phyloP scores from a whole-genome alignment of 2,797 vertebrate species.

The Phoebastria nigripes region DNA sequence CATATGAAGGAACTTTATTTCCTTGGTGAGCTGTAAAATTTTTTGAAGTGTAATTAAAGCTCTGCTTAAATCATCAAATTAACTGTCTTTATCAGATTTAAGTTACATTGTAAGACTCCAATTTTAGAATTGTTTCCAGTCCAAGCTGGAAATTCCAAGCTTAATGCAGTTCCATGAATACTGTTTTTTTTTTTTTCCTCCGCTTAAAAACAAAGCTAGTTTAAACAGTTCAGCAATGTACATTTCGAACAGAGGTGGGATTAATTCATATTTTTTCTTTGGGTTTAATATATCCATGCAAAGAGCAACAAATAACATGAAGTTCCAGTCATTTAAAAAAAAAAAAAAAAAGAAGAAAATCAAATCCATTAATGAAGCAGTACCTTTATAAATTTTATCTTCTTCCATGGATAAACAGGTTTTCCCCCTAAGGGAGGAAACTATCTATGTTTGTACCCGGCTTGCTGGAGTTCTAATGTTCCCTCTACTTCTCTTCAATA shows the following conservation, averaged over 20 bases:
- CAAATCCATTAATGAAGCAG: not conserved
- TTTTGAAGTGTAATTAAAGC: not conserved
- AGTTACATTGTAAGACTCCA: not conserved
- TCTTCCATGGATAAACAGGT: not conserved
- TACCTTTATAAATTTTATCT: not conserved
- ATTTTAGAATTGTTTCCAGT: not conserved
- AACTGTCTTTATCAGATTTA: not conserved
- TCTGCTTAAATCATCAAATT: not conserved
- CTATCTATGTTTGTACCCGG: not conserved
- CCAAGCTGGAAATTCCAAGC: not conserved
- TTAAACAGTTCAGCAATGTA: not conserved
- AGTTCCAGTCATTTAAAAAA: not conserved
- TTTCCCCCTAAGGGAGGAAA: not conserved
- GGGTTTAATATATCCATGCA: not conserved
- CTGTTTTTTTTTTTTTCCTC: not conserved
- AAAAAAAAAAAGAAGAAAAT: not conserved
- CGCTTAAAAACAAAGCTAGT: not conserved
- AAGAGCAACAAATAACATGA: not conserved
- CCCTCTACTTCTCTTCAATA: not conserved
- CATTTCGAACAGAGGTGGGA: not conserved
- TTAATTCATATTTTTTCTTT: not conserved
- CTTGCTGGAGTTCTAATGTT: not conserved
- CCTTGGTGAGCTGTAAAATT: not conserved
- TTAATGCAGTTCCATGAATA: not conserved
- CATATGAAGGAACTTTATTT: not conserved